A percentile compares a stretch with the other conserved stretches of the same genome.
Evolutionary conservation across 2,113 vertebrate genomes (phyloP).

Genomic region (Caloenas nicobarica): DNA sequence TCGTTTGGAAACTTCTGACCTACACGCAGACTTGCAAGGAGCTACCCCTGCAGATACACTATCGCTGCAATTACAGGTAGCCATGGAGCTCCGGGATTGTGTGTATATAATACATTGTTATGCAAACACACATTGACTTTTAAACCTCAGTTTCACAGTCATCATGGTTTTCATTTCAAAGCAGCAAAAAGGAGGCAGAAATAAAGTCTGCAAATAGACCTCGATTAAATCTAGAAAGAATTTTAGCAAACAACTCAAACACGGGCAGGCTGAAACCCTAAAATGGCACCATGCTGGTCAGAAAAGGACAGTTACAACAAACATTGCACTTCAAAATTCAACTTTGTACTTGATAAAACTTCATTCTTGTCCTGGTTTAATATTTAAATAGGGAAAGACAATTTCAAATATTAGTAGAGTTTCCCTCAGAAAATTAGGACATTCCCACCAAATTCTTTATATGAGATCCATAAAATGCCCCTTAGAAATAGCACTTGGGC

Average conservation of each 20-base stretch:
- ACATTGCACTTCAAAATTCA: background rate
- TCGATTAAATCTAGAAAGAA: background rate
- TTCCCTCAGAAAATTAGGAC: background rate
- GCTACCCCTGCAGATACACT: background rate
- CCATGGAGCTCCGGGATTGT: background rate
- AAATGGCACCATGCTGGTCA: background rate
- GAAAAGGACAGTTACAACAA: background rate
- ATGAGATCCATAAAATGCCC: background rate
- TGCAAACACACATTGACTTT: constrained; percentile 19
- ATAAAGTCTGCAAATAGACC: background rate
- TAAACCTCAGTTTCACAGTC: background rate
- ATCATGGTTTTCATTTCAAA: background rate
- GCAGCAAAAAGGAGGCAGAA: background rate
- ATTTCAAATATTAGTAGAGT: background rate
- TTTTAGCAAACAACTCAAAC: background rate
- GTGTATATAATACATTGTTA: background rate
- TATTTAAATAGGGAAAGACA: background rate
- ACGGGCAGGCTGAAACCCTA: background rate
- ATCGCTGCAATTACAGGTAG: background rate
- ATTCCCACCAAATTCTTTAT: background rate
- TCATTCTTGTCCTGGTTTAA: background rate
- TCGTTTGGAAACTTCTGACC: background rate
- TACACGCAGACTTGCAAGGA: background rate
- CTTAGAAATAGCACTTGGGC: background rate
- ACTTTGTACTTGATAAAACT: background rate